Percentiles rank a stretch among this genome's conserved stretches.
phyloP scores from a whole-genome alignment of 2,888 invertebrate genomes.

The Ethmia dodecea region DNA sequence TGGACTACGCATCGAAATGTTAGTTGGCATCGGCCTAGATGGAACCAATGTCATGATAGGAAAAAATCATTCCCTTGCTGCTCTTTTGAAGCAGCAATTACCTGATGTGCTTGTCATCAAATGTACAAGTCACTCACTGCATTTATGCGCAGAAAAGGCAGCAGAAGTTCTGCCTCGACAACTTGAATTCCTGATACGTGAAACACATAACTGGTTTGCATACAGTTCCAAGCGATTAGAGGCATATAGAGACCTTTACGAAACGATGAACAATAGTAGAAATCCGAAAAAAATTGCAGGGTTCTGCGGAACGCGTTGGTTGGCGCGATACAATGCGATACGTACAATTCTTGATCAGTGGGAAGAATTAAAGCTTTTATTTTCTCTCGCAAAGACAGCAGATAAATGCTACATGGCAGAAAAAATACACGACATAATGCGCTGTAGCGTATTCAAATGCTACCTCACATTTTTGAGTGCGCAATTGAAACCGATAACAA shows the following conservation, averaged over 20 bases:
- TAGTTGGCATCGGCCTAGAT: slow-evolving; percentile 14
- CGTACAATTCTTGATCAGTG: slow-evolving; percentile 10
- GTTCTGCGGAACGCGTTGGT: slow-evolving; percentile 9
- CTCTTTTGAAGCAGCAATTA: slow-evolving; percentile 14
- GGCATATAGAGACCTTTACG: slow-evolving; percentile 5
- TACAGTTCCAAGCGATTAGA: slow-evolving; percentile 11
- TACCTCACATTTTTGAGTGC: too few species aligned
- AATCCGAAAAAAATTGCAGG: slow-evolving; percentile 9
- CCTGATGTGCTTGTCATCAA: slow-evolving; percentile 13
- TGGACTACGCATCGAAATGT: slow-evolving; percentile 8
- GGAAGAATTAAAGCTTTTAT: slow-evolving; percentile 12
- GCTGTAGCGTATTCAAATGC: too few species aligned
- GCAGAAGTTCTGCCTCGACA: slow-evolving; percentile 13
- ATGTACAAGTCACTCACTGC: slow-evolving; percentile 12
- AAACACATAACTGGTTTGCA: slow-evolving; percentile 12
- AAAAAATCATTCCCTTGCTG: slow-evolving; percentile 14
- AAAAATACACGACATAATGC: slow-evolving; percentile 9
- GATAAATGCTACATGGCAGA: slow-evolving; percentile 12
- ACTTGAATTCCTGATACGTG: slow-evolving; percentile 11
- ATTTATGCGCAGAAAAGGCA: slow-evolving; percentile 17
- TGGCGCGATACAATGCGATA: slow-evolving; percentile 11
- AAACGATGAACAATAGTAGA: slow-evolving; percentile 6
- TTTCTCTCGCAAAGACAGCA: slow-evolving; percentile 6
- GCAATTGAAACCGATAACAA: too few species aligned
- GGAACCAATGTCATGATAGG: slow-evolving; percentile 17